Percentiles rank a stretch among this genome's conserved stretches.
phyloP scores from a whole-genome alignment of 2,113 vertebrate genomes.

The Phalacrocorax pelagicus region DNA sequence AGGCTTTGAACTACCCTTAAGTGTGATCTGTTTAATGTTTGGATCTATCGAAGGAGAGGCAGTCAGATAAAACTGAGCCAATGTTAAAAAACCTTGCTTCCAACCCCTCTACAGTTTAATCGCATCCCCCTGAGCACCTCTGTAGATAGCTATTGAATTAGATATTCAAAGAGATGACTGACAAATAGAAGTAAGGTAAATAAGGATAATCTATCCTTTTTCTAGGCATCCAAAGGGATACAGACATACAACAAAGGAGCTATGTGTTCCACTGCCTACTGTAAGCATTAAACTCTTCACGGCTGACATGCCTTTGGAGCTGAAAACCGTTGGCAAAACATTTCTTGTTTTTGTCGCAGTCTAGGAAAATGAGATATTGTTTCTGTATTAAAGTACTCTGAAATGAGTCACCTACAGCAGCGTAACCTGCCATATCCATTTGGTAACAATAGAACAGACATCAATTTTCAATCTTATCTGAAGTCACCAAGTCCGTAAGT shows the following conservation, averaged over 20 bases:
- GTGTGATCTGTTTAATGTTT: conserved; percentile 67
- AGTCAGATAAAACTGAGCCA: conserved; percentile 13
- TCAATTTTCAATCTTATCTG: conserved; percentile 74
- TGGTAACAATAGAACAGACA: conserved; percentile 64
- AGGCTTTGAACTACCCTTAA: conserved; percentile 70
- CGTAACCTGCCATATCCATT: conserved; percentile 46
- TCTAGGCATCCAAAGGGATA: neutral
- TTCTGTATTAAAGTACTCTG: neutral
- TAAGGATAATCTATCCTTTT: conserved; percentile 13
- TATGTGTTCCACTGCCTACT: neutral
- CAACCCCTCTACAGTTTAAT: neutral
- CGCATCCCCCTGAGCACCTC: neutral
- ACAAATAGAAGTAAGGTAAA: conserved; percentile 34
- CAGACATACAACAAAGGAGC: neutral
- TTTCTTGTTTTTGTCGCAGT: neutral
- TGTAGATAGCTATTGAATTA: conserved; percentile 1
- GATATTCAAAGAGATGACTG: conserved; percentile 5
- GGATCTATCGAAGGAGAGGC: neutral
- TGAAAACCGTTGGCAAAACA: neutral
- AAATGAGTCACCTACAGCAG: conserved; percentile 34
- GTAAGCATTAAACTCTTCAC: neutral
- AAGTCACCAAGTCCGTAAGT: conserved; percentile 68
- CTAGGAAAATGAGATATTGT: neutral
- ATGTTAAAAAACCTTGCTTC: conserved; percentile 9
- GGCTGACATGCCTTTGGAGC: neutral